Evolutionary conservation across 1,140 invertebrate species (phyloP).

Genomic region (Hypothenemus hampei): DNA sequence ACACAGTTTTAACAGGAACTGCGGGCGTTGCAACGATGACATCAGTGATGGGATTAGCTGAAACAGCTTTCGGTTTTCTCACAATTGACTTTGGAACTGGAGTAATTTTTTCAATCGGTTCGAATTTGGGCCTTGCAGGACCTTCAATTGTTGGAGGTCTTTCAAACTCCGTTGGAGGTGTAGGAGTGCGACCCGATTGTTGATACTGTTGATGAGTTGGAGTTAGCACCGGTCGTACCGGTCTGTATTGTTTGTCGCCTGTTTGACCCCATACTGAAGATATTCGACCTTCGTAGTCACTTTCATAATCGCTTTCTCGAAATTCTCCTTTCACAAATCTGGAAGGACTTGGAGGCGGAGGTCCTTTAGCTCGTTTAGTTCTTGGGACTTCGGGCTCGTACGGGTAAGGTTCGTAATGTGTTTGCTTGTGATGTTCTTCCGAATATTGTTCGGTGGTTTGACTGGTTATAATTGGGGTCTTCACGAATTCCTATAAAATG

Average conservation of each 20-base stretch:
- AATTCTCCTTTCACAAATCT: slow-evolving; percentile 68
- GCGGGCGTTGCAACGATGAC: slow-evolving; percentile 41
- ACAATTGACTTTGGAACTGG: slow-evolving; percentile 44
- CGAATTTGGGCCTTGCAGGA: slow-evolving; percentile 52
- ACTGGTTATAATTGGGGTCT: slow-evolving; percentile 43
- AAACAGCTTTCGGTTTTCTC: slow-evolving; percentile 49
- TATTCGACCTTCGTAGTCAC: slow-evolving; percentile 64
- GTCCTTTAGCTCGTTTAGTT: slow-evolving; percentile 40
- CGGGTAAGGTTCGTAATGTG: slow-evolving; percentile 48
- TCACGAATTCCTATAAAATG: slow-evolving; percentile 45
- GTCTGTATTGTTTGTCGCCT: slow-evolving; percentile 52
- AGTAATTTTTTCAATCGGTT: slow-evolving; percentile 52
- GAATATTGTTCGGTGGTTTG: slow-evolving; percentile 38
- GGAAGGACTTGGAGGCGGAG: slow-evolving; percentile 54
- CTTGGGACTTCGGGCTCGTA: slow-evolving; percentile 46
- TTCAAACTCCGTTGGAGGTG: slow-evolving; percentile 56
- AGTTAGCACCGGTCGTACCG: slow-evolving; percentile 55
- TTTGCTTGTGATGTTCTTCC: slow-evolving; percentile 40
- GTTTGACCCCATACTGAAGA: slow-evolving; percentile 58
- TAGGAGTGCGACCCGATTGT: slow-evolving; percentile 46
- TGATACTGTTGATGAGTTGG: slow-evolving; percentile 47
- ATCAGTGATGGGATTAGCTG: slow-evolving; percentile 40
- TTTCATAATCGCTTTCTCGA: slow-evolving; percentile 67
- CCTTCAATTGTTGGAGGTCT: slow-evolving; percentile 47
- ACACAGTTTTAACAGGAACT: slow-evolving; percentile 41